Percentiles rank a stretch among this genome's conserved stretches.
Conservation (phyloP, 1,140 invertebrate genomes). For the Heliconius hewitsoni region DNA sequence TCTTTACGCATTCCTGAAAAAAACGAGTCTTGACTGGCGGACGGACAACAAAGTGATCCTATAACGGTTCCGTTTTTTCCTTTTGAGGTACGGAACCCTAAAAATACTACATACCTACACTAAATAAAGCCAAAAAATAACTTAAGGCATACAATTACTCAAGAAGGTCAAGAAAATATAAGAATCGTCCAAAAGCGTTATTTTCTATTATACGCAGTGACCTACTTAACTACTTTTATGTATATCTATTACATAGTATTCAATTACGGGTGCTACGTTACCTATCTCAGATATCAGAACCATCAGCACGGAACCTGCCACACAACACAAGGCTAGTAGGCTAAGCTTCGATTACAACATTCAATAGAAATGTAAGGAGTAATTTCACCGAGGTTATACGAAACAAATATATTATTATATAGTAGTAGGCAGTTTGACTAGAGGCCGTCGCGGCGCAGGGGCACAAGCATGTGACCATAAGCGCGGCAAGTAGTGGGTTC, state of each 20-base stretch:
- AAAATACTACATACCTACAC: not conserved
- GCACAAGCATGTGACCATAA: not conserved
- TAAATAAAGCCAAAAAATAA: not conserved
- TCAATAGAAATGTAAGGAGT: conserved; percentile 13
- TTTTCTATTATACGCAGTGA: conserved; percentile 22
- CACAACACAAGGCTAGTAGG: conserved; percentile 41
- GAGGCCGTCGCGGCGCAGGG: too few species aligned
- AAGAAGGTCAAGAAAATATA: not conserved
- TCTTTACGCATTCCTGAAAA: too few species aligned
- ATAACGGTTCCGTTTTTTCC: too few species aligned
- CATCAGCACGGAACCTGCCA: conserved; percentile 59
- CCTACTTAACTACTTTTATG: conserved; percentile 43
- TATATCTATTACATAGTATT: conserved; percentile 49
- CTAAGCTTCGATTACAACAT: conserved; percentile 8
- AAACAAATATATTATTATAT: conserved; percentile 36
- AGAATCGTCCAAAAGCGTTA: not conserved
- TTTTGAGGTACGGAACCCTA: too few species aligned
- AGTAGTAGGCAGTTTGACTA: too few species aligned
- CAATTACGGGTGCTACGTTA: conserved; percentile 40
- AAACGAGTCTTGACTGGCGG: too few species aligned
- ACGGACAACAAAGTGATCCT: too few species aligned
- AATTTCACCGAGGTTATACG: conserved; percentile 53
- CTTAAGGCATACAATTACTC: not conserved
- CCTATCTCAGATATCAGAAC: conserved; percentile 51
- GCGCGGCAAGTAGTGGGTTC: too few species aligned